Percentiles rank a stretch among this genome's conserved stretches.
phyloP scores from a whole-genome alignment of 2,797 vertebrate genomes.

The Pogonophryne albipinna region DNA sequence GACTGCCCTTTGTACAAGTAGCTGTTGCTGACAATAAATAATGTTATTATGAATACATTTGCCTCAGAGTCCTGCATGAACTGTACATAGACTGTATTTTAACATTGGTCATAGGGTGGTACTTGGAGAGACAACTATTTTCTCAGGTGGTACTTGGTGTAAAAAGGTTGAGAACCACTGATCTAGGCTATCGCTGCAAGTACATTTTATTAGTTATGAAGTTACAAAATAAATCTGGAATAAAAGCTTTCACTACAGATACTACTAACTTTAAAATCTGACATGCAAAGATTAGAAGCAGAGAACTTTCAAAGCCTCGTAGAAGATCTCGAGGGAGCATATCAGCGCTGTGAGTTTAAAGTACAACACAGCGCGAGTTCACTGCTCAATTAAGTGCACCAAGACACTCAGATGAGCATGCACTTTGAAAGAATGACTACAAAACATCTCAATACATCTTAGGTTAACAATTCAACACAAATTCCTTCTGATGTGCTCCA shows the following conservation, averaged over 20 bases:
- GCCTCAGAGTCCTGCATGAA: too few relatives aligned
- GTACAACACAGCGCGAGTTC: conserved; percentile 9
- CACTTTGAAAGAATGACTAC: conserved; percentile 4
- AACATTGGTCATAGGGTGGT: too few relatives aligned
- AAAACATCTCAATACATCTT: conserved; percentile 1
- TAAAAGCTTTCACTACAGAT: neutral
- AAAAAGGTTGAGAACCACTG: too few relatives aligned
- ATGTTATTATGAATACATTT: too few relatives aligned
- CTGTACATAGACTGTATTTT: too few relatives aligned
- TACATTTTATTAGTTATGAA: conserved; percentile 11
- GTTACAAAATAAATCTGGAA: neutral
- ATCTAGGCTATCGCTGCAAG: neutral
- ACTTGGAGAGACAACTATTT: too few relatives aligned
- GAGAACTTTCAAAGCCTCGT: neutral
- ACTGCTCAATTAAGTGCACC: conserved; percentile 14
- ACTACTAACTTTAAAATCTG: conserved; percentile 2
- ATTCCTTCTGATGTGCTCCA: neutral
- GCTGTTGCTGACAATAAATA: too few relatives aligned
- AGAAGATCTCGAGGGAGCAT: conserved; percentile 3
- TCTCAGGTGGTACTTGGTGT: too few relatives aligned
- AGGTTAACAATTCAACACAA: neutral
- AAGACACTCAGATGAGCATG: neutral
- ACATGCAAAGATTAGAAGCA: conserved; percentile 3
- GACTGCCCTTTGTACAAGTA: too few relatives aligned
- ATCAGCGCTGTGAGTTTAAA: conserved; percentile 17